Conservation (phyloP, 2,113 vertebrate genomes). For the Heliornis fulica region DNA sequence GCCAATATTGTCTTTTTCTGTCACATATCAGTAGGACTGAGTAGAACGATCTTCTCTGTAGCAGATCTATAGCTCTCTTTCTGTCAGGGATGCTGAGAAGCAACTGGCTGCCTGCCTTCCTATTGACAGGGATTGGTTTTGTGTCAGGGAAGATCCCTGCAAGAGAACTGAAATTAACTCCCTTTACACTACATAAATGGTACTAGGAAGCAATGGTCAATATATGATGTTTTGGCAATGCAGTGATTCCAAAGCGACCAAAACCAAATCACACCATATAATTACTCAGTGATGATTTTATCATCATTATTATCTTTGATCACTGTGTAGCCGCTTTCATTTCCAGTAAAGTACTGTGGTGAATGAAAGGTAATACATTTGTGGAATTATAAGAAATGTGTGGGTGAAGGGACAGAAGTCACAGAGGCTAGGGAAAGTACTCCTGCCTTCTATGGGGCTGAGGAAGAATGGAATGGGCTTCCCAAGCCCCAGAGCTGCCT, state of each 20-base stretch:
- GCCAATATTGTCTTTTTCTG: background rate
- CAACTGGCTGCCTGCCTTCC: background rate
- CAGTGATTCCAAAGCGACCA: background rate
- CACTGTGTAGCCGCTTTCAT: background rate
- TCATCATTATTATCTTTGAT: background rate
- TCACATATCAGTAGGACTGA: background rate
- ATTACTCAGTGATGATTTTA: background rate
- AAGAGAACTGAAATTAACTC: background rate
- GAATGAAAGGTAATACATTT: background rate
- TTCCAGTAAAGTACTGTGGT: background rate
- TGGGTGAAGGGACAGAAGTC: background rate
- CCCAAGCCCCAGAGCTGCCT: background rate
- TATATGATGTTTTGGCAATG: background rate
- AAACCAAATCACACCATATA: background rate
- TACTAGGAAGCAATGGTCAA: background rate
- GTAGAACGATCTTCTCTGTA: background rate
- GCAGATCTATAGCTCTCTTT: background rate
- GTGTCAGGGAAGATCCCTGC: background rate
- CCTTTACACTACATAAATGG: background rate
- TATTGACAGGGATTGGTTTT: background rate
- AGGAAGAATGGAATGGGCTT: background rate
- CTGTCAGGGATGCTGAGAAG: background rate
- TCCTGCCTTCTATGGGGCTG: background rate
- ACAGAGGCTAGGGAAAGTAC: background rate
- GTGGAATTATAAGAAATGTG: background rate